Evolutionary conservation across 2,888 invertebrate genomes (phyloP), one percentile per base, ranked within the genome.

Genomic region (Drosophila pseudotakahashii): DNA sequence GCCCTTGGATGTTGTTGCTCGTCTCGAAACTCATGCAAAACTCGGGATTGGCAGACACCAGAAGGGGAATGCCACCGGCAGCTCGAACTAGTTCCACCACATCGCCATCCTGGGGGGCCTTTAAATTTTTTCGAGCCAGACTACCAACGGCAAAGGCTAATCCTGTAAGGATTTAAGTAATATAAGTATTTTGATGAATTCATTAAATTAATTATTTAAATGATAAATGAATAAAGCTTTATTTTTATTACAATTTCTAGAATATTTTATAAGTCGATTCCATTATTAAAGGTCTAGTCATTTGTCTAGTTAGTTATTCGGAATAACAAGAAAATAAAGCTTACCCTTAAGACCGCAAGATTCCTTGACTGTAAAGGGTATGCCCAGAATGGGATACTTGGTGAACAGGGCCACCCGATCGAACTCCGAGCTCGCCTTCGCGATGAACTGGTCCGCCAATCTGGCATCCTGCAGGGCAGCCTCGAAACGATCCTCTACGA

Each of bases 1-100:
- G 93, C 0, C 98, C 98, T 44, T 95, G 94, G 0, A 97, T 93
- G 52, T 95, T 94, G 90, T 97, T 98, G 57, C 93, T 94, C 2
- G 96, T 96, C 92, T 98, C 98, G 94, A 96, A 97, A 90, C 97
- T 97, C 90, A 98, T 93, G 87, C 98, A 98, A 68, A 97, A 94
- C 90, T 98, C 98, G 0, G 98, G 97, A 7, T 96, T 96, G 89
- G 97, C 97, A 16, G 97, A 97, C 0, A 97, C 95, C 13, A 96
- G 94, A 36, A 98, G 92, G 0, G 96, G 95, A 57, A 98, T 96
- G n/a, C 94, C 97, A 0, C 98, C 98, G 0, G 97, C 96, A 7
- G 93, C 89, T 72, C 93, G 93, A 70, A 96, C 92, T 0, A 93
- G 90, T 0, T 91, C 91, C 0, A 98, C 96, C 0, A 93, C 94